These are phyloP conservation scores for Enteromius viviparus DNA, from an alignment of 2,797 vertebrate genomes.

Conservation along the genomic window DNA sequence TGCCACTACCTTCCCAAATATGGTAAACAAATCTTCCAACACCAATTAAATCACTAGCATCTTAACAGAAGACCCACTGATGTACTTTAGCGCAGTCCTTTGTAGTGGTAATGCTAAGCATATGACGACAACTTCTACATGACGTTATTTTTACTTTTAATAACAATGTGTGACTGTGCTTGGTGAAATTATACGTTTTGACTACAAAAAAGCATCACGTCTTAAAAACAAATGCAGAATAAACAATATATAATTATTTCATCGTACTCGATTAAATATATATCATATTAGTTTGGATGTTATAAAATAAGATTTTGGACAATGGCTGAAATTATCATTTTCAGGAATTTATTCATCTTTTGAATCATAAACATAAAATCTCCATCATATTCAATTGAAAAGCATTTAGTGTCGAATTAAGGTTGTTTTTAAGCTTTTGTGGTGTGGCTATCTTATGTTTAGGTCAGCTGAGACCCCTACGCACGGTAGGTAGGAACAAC, in stretches of 20 bases:
- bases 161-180: not conserved
- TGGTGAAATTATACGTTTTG: not conserved
- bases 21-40: slow-evolving; percentile 86
- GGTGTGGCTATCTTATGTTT: not conserved
- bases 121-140: slow-evolving; percentile 11
- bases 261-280: not conserved
- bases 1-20: slow-evolving; percentile 89
- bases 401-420: not conserved
- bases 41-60: slow-evolving; percentile 79
- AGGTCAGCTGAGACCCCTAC: not conserved
- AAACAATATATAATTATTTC: not conserved
- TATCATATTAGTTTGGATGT: not conserved
- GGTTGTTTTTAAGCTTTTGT: not conserved
- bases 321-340: not conserved
- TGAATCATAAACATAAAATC: not conserved
- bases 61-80: slow-evolving; percentile 59
- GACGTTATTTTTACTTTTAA: not conserved
- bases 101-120: slow-evolving; percentile 1
- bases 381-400: not conserved
- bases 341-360: not conserved
- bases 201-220: not conserved
- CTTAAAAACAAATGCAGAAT: not conserved
- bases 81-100: slow-evolving; percentile 32
- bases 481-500: not conserved
- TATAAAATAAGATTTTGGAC: not conserved